A percentile compares a stretch with the other conserved stretches of the same genome.
Conservation (phyloP, 2,888 invertebrate genomes). For the Tryphoninae sp. region DNA sequence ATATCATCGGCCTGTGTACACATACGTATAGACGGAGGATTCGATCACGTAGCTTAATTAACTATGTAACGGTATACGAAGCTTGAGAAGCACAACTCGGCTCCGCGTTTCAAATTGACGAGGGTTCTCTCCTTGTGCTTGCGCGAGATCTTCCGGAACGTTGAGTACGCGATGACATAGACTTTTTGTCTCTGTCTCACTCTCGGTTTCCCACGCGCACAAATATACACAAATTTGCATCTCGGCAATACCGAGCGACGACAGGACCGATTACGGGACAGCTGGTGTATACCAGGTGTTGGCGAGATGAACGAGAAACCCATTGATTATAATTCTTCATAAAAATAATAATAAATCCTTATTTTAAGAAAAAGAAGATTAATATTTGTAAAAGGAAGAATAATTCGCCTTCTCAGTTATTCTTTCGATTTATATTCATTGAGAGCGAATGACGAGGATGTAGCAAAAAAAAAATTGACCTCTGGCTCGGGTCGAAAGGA, state of each 20-base stretch:
- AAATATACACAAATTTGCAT: slow-evolving; percentile 3
- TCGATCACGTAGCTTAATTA: slow-evolving; percentile 59
- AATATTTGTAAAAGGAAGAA: too few species aligned
- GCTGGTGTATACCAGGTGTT: background rate
- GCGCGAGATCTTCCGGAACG: slow-evolving; percentile 59
- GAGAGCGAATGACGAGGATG: too few species aligned
- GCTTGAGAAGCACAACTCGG: slow-evolving; percentile 39
- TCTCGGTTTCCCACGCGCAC: background rate
- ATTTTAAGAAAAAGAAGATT: too few species aligned
- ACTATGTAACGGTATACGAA: slow-evolving; percentile 51
- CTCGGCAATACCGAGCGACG: slow-evolving; percentile 24
- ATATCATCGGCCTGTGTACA: background rate
- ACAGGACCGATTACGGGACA: slow-evolving; percentile 11
- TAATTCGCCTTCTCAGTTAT: too few species aligned
- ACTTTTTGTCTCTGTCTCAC: slow-evolving; percentile 19
- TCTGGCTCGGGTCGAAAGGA: background rate
- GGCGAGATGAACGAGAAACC: background rate
- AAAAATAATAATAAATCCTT: background rate
- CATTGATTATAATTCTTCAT: background rate
- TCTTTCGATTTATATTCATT: too few species aligned
- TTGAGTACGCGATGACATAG: slow-evolving; percentile 58
- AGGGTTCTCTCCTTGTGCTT: slow-evolving; percentile 46
- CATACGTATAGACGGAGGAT: slow-evolving; percentile 28
- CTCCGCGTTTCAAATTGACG: slow-evolving; percentile 58
- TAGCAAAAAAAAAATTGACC: background rate